Evolutionary conservation across 2,113 vertebrate species (phyloP).

Genomic region (Trichechus manatus): DNA sequence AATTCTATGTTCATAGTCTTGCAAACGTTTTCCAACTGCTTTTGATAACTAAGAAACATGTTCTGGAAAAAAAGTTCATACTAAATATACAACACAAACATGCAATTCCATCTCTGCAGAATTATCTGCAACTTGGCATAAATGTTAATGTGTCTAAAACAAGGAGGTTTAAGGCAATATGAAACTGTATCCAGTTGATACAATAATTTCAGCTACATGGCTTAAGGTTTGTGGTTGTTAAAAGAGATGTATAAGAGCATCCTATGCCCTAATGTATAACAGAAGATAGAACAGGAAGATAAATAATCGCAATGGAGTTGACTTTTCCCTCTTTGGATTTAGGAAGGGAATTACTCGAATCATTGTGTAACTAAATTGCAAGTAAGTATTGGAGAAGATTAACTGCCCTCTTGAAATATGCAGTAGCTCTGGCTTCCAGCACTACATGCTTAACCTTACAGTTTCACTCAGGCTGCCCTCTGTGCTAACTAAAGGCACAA

Average conservation of each 20-base stretch:
- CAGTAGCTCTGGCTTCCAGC: constrained; percentile 75
- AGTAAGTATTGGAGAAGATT: constrained; percentile 76
- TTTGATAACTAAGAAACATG: constrained; percentile 94
- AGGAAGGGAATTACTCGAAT: constrained; percentile 73
- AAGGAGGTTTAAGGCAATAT: constrained; percentile 90
- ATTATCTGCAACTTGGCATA: constrained; percentile 94
- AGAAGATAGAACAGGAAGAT: constrained; percentile 85
- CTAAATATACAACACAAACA: constrained; percentile 99
- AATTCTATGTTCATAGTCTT: constrained; percentile 96
- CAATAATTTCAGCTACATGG: constrained; percentile 85
- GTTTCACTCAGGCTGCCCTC: constrained; percentile 74
- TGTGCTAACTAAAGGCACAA: constrained; percentile 79
- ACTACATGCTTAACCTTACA: constrained; percentile 64
- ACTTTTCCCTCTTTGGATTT: constrained; percentile 63
- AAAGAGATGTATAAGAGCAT: constrained; percentile 87
- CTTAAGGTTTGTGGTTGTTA: constrained; percentile 88
- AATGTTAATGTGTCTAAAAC: constrained; percentile 93
- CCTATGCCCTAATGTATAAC: constrained; percentile 84
- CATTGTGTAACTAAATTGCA: constrained; percentile 81
- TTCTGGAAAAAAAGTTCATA: constrained; percentile 93
- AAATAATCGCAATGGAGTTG: constrained; percentile 77
- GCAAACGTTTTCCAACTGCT: constrained; percentile 97
- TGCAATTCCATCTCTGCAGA: constrained; percentile 96
- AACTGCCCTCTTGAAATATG: constrained; percentile 74
- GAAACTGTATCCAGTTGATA: constrained; percentile 89